phyloP scores from a whole-genome alignment of 2,113 vertebrate species.

The Nipponia nippon region DNA sequence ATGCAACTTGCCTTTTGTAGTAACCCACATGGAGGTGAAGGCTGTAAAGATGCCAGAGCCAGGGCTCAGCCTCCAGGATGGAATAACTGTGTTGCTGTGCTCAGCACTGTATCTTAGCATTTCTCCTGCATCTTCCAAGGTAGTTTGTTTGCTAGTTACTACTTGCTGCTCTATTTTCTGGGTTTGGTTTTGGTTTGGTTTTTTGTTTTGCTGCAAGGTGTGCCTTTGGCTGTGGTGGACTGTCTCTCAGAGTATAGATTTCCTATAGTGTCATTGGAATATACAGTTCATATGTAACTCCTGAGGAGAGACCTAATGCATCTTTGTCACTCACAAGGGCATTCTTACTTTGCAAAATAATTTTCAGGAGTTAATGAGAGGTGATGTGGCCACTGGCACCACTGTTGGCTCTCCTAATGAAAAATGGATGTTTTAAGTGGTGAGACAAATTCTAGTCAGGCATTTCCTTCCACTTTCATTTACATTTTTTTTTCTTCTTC shows the following conservation, averaged over 20 bases:
- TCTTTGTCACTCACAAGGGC: background rate
- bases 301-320: background rate
- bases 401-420: background rate
- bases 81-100: background rate
- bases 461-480: background rate
- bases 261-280: background rate
- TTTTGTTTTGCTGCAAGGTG: background rate
- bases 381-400: background rate
- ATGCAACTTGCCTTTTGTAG: background rate
- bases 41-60: background rate
- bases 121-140: background rate
- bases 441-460: background rate
- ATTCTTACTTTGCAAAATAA: constrained; percentile 13
- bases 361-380: constrained; percentile 20
- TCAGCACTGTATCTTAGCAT: background rate
- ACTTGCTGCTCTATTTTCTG: background rate
- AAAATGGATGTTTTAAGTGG: background rate
- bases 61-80: background rate
- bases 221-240: background rate
- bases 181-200: background rate
- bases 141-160: background rate
- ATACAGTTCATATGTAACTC: background rate
- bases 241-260: background rate
- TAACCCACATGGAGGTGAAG: background rate
- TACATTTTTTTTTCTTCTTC: background rate